Evolutionary conservation across 2,113 vertebrate species (phyloP).

Genomic region (Antechinus stuartii): DNA sequence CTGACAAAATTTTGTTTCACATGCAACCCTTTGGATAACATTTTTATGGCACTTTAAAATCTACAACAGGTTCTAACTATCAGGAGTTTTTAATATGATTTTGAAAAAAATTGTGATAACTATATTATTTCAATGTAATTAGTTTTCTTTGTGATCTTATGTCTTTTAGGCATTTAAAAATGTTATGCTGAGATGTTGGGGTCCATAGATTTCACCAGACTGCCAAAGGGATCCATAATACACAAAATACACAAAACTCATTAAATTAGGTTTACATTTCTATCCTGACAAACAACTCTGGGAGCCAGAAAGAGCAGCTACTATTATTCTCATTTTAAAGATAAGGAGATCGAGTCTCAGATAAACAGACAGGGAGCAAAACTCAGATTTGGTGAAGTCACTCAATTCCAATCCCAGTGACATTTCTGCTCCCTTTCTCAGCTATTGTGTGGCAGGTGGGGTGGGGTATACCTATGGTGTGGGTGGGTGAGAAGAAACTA

Average conservation of each 20-base stretch:
- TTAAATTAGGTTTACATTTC: neutral
- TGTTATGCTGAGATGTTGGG: neutral
- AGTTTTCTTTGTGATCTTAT: neutral
- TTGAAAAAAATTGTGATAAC: neutral
- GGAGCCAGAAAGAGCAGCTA: neutral
- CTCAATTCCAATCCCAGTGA: neutral
- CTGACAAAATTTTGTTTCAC: neutral
- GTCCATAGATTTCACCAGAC: neutral
- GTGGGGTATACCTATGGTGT: constrained; percentile 3
- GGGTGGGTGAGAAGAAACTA: constrained; percentile 26
- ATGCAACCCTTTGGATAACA: constrained; percentile 22
- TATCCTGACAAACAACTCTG: neutral
- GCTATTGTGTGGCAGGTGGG: neutral
- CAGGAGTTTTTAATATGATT: neutral
- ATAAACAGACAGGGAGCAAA: neutral
- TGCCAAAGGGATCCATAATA: neutral
- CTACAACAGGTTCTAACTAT: neutral
- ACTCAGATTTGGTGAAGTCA: neutral
- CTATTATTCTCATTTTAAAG: neutral
- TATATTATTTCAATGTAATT: neutral
- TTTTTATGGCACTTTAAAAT: neutral
- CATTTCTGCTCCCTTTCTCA: neutral
- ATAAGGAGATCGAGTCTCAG: neutral
- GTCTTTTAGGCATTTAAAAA: neutral
- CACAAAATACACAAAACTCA: neutral